phyloP scores from a whole-genome alignment of 2,888 invertebrate genomes.

The Agrotis puta region DNA sequence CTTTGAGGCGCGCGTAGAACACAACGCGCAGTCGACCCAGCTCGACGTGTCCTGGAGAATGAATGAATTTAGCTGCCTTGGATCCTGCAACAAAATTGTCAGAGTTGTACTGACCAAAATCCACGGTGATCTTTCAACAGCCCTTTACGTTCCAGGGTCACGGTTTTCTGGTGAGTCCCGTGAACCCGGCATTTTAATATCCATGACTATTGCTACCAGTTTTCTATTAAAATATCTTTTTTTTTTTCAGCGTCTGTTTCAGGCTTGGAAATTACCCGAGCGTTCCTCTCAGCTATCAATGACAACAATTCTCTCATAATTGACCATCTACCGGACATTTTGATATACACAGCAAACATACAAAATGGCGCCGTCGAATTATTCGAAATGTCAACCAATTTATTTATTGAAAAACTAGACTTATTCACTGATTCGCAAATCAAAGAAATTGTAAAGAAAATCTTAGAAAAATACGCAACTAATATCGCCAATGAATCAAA shows the following conservation, averaged over 20 bases:
- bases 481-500: slow-evolving; percentile 23
- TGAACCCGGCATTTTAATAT: too few relatives aligned
- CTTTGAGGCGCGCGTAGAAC: too few relatives aligned
- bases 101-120: too few relatives aligned
- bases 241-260: slow-evolving; percentile 73
- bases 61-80: too few relatives aligned
- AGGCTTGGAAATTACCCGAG: slow-evolving; percentile 72
- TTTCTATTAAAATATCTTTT: too few relatives aligned
- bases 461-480: slow-evolving; percentile 25
- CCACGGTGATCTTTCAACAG: too few relatives aligned
- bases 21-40: too few relatives aligned
- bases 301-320: slow-evolving; percentile 72
- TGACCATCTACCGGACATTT: slow-evolving; percentile 69
- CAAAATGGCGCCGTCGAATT: slow-evolving; percentile 57
- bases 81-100: too few relatives aligned
- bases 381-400: slow-evolving; percentile 67
- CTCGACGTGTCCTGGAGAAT: too few relatives aligned
- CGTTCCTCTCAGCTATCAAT: slow-evolving; percentile 70
- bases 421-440: slow-evolving; percentile 66
- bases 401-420: slow-evolving; percentile 74
- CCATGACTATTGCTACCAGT: too few relatives aligned
- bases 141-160: too few relatives aligned
- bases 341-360: slow-evolving; percentile 65
- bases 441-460: slow-evolving; percentile 13
- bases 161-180: too few relatives aligned